phyloP scores from a whole-genome alignment of 2,888 invertebrate genomes.

The Drosophila kanekoi region DNA sequence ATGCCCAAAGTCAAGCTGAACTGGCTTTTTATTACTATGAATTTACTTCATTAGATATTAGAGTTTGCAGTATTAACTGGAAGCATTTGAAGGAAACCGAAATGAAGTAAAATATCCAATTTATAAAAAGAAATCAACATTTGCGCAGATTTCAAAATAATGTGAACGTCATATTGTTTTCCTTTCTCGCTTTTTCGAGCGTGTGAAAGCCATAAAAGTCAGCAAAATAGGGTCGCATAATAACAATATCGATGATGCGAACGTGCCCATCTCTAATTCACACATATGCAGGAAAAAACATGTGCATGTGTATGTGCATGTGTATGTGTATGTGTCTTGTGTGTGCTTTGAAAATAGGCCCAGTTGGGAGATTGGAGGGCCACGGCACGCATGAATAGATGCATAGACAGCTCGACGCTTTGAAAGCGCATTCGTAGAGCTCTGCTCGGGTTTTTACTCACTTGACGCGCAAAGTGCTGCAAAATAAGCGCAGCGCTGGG shows the following conservation, averaged over 20 bases:
- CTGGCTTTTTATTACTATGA: too few relatives aligned
- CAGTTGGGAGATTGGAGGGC: slow-evolving; percentile 16
- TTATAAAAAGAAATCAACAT: slow-evolving; percentile 22
- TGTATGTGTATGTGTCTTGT: slow-evolving; percentile 13
- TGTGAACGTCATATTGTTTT: slow-evolving; percentile 25
- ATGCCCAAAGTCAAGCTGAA: too few relatives aligned
- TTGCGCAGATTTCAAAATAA: slow-evolving; percentile 30
- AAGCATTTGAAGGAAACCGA: background rate
- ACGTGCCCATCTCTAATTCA: slow-evolving; percentile 57
- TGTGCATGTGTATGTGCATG: background rate
- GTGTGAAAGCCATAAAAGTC: slow-evolving; percentile 28
- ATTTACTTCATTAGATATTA: too few relatives aligned
- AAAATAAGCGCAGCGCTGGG: slow-evolving; percentile 65
- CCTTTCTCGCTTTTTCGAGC: slow-evolving; percentile 20
- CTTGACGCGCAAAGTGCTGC: slow-evolving; percentile 77
- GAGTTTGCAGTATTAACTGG: background rate
- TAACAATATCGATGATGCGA: slow-evolving; percentile 49
- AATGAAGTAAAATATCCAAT: background rate
- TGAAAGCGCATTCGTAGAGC: slow-evolving; percentile 68
- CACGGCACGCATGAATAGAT: slow-evolving; percentile 56
- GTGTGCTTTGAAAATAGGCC: slow-evolving; percentile 44
- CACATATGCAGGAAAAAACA: slow-evolving; percentile 8
- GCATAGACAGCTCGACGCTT: slow-evolving; percentile 59
- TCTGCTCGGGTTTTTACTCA: slow-evolving; percentile 69
- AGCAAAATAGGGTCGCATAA: slow-evolving; percentile 30